Conservation (phyloP, 2,888 invertebrate species). For the Graphium colonna region DNA sequence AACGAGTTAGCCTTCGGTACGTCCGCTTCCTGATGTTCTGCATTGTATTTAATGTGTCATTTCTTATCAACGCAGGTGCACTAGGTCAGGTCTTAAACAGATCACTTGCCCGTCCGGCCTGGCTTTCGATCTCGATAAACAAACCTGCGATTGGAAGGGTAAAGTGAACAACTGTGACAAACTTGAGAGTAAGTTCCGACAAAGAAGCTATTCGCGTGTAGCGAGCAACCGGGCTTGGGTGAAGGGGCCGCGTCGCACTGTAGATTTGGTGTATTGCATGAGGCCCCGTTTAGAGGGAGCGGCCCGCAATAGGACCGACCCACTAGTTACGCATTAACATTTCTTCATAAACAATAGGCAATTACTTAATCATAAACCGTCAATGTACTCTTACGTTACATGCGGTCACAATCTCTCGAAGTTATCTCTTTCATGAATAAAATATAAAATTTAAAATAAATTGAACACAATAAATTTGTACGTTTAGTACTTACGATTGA, state of each 20-base stretch:
- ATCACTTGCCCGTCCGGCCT: slow-evolving; percentile 98
- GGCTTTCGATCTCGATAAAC: slow-evolving; percentile 98
- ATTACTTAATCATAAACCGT: background rate
- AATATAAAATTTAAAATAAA: background rate
- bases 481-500: background rate
- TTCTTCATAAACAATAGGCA: slow-evolving; percentile 23
- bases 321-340: slow-evolving; percentile 59
- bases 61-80: slow-evolving; percentile 89
- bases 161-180: slow-evolving; percentile 98
- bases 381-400: background rate
- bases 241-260: slow-evolving; percentile 77
- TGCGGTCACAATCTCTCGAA: background rate
- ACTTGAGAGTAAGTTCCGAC: slow-evolving; percentile 94
- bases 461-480: background rate
- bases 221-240: slow-evolving; percentile 76
- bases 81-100: slow-evolving; percentile 97
- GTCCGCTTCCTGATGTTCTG: slow-evolving; percentile 60
- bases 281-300: slow-evolving; percentile 62
- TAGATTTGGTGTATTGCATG: slow-evolving; percentile 75
- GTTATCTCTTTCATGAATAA: slow-evolving; percentile 8
- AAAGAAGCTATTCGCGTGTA: slow-evolving; percentile 71
- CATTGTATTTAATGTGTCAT: slow-evolving; percentile 68
- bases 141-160: slow-evolving; percentile 99
- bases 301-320: slow-evolving; percentile 48
- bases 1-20: slow-evolving; percentile 61